Evolutionary conservation across 2,888 invertebrate genomes (phyloP).

Genomic region (Brachycybe producta): DNA sequence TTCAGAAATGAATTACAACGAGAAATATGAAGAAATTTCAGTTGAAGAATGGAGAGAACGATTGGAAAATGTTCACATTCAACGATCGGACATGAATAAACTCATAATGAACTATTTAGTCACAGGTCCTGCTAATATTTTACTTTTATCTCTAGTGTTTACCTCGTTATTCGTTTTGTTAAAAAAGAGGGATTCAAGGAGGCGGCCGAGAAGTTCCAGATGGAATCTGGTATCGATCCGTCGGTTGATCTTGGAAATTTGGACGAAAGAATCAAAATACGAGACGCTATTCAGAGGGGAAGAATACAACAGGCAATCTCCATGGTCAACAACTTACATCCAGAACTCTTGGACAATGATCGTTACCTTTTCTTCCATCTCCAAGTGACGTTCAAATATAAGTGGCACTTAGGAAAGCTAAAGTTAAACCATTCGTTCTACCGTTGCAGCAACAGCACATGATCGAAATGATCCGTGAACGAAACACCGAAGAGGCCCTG

Average conservation of each 20-base stretch:
- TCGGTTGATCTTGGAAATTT: constrained; percentile 66
- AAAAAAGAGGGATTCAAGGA: constrained; percentile 52
- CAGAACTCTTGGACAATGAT: constrained; percentile 87
- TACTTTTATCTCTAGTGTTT: background rate
- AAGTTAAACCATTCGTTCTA: constrained; percentile 20
- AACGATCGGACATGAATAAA: constrained; percentile 86
- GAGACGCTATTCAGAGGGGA: constrained; percentile 86
- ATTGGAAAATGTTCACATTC: constrained; percentile 61
- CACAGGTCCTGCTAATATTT: constrained; percentile 52
- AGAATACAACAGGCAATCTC: constrained; percentile 84
- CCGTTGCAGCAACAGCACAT: constrained; percentile 68
- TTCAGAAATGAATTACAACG: constrained; percentile 30
- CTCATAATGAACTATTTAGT: constrained; percentile 97
- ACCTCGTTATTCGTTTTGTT: background rate
- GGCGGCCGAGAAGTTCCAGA: constrained; percentile 90
- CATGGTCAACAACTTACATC: constrained; percentile 84
- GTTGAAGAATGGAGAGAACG: constrained; percentile 62
- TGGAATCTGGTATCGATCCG: constrained; percentile 77
- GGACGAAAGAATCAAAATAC: constrained; percentile 80
- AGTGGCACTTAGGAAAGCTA: background rate
- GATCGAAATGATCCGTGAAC: constrained; percentile 71
- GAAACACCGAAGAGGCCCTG: constrained; percentile 72
- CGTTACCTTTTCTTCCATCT: constrained; percentile 90
- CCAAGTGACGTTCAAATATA: constrained; percentile 45
- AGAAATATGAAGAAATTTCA: constrained; percentile 22